Evolutionary conservation across 1,140 invertebrate species (phyloP), one percentile per base, ranked within the genome.

Genomic region (Eupristina koningsbergeri): DNA sequence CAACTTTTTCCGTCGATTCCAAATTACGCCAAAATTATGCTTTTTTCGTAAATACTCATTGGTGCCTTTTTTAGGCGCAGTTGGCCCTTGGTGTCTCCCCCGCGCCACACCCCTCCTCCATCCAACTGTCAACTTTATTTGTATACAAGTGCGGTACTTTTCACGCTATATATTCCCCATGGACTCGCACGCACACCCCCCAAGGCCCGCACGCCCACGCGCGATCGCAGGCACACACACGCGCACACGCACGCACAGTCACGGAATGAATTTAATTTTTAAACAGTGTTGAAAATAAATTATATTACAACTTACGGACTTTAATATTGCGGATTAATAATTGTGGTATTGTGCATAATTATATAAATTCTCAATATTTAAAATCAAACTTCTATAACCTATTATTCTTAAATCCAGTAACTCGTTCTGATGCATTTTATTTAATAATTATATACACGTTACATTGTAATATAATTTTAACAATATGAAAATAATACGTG

Each of bases 311-410:
- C n/a, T n/a, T n/a, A n/a, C n/a, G n/a, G n/a, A n/a, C n/a, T n/a
- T n/a, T n/a, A n/a, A n/a, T n/a, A n/a, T n/a, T n/a, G n/a, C n/a
- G n/a, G n/a, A n/a, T n/a, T n/a, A n/a, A n/a, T n/a, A n/a, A n/a
- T n/a, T n/a, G n/a, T n/a, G n/a, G n/a, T n/a, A n/a, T n/a, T n/a
- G n/a, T n/a, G n/a, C n/a, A n/a, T n/a, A n/a, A n/a, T n/a, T 7
- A 45, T 45, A 45, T 45, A 7, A 45, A 7, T 3, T 34, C 31
- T 64, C 34, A 11, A 31, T 13, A 31, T 31, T 64, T 19, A 19
- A 31, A 64, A 64, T 64, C 34, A 64, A 64, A 31, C 34, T 64
- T 64, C 61, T 34, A 29, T 64, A 64, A 64, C 61, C 61, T 64
- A 64, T 64, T 64, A 0, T n/a, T 13, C 31, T 15, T 9, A 64